Base-by-base conservation (phyloP, 2,113 vertebrate species). In the Microtus montanus region DNA sequence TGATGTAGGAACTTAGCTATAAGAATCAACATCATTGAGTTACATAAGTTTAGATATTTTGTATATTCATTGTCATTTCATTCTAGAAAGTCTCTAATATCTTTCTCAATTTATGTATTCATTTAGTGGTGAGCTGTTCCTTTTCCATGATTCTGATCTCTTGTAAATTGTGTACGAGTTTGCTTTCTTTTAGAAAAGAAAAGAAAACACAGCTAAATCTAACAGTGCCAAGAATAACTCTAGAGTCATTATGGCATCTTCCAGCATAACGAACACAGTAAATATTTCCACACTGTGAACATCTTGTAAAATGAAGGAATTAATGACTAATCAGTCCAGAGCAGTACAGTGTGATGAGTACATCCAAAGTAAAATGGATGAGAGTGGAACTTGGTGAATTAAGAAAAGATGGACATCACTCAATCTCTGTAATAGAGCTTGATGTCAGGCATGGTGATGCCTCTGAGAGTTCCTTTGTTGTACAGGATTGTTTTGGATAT, bases 151-250 rank as follows among this genome's bases (percentile, higher is more conserved):
- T 44, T 75, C 17, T 95, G 87, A 68, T 91, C 35, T 70, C 12
- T 47, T 6, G 28, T 28, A 9, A 13, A 26, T 28, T 95, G 14
- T 4, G 61, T 24, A 61, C 24, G 63, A 41, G 92, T 35, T 92
- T 83, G 10, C 47, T 94, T 82, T 54, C 61, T 85, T 30, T 5
- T 89, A 75, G n/a, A 75, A 33, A 91, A 89, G 75, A 70, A 52
- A 58, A 86, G 2, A 75, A 63, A 12, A 26, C 1, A 30, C n/a
- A 49, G 12, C 61, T 78, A 26, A 84, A 87, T 73, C 41, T 77
- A 64, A 7, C 4, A 22, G 3, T 41, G 15, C 87, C 74, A 86
- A 41, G 52, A 61, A 85, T 49, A 91, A 4, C 7, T 61, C 44
- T 94, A 1, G 5, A 44, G 2, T 83, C 38, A 86, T 74, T 73